Evolutionary conservation across 2,113 vertebrate species (phyloP), one percentile per base, ranked within the genome.

Genomic region (Zosterops pallidus): DNA sequence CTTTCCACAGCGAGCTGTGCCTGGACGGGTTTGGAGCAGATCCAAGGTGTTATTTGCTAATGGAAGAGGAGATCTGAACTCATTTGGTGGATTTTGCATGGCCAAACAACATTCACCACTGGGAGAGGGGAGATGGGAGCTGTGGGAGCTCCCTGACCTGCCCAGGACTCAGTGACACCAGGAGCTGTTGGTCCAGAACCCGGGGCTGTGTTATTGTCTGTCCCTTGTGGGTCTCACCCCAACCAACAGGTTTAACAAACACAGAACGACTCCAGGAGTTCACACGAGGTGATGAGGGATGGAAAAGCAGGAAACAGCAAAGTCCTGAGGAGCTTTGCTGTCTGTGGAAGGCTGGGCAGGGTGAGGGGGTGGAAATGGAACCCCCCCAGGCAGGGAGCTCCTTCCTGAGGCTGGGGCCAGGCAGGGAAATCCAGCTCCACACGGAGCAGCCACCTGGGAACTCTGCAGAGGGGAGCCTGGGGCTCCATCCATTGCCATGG

Each of bases 401-500:
- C 37, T 60, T 64, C n/a, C 71, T 12, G 1, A 53, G 49, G 24
- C 21, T 44, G 60, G 11, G 31, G 15, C 53, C 39, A 31, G 25
- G 33, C 75, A n/a, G 37, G 16, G 15, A 42, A 17, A 60, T 28
- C 18, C 4, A 1, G 63, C 53, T 60, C 63, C 37, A 13, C 24
- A 16, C 0, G 0, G 55, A 42, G 50, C 80, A 80, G 60, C 42
- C 12, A 14, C 59, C 62, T 55, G 47, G 26, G 46, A 17, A 3
- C 29, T n/a, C 65, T 50, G 56, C 47, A 26, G 37, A 26, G 56
- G 5, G 9, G 41, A 42, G 42, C 13, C 37, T 41, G 71, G 31
- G 62, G 22, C 33, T 72, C 19, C 29, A 5, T 46, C 8, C 41
- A 6, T 5, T 7, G 35, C 11, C 3, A 5, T 65, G 15, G 41